phyloP scores from a whole-genome alignment of 2,113 vertebrate species.

The Miniopterus natalensis region DNA sequence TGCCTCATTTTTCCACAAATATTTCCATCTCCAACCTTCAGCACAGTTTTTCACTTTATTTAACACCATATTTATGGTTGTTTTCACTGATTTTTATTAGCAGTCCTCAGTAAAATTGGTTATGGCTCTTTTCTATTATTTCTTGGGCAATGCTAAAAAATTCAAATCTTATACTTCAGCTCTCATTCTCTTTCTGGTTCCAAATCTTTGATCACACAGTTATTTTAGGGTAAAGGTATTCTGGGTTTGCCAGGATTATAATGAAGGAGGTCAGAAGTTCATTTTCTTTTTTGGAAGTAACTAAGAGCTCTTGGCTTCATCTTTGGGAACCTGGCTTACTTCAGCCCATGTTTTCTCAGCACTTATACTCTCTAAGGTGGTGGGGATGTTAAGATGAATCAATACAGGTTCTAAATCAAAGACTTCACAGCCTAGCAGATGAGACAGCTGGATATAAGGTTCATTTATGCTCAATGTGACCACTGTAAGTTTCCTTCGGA shows the following conservation, averaged over 20 bases:
- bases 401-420: constrained; percentile 26
- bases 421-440: not conserved
- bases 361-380: not conserved
- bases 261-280: constrained; percentile 83
- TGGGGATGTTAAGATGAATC: not conserved
- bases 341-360: not conserved
- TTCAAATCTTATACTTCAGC: constrained; percentile 33
- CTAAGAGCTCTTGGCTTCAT: not conserved
- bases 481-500: not conserved
- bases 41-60: constrained; percentile 68
- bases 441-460: not conserved
- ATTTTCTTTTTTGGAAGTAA: constrained; percentile 3
- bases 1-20: constrained; percentile 13
- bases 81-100: constrained; percentile 76
- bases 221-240: constrained; percentile 80
- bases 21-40: constrained; percentile 57
- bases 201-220: constrained; percentile 75
- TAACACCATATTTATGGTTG: not conserved
- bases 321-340: constrained; percentile 10
- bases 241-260: constrained; percentile 79
- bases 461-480: not conserved
- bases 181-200: constrained; percentile 66
- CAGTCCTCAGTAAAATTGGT: constrained; percentile 7
- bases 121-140: constrained; percentile 53
- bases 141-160: constrained; percentile 64